A percentile compares a stretch with the other conserved stretches of the same genome.
These are phyloP conservation scores for Pogonus chalceus DNA, from an alignment of 1,140 invertebrate genomes.

Conservation along the genomic window DNA sequence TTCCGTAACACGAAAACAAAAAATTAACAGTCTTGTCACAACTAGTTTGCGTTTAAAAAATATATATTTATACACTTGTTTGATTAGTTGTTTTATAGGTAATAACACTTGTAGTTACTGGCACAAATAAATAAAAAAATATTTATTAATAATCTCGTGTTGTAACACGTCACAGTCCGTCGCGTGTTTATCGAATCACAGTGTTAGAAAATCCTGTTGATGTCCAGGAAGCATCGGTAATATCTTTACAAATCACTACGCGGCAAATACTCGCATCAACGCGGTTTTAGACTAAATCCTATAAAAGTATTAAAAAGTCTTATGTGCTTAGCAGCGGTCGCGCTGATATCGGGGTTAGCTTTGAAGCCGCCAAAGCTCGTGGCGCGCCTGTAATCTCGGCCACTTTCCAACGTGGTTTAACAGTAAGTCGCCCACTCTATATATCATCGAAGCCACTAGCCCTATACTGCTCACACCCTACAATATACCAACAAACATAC, in stretches of 20 bases:
- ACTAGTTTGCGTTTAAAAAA: no score
- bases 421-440: constrained; percentile 56
- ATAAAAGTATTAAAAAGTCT: constrained; percentile 39
- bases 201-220: constrained; percentile 16
- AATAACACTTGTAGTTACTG: no score
- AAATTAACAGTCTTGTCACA: no score
- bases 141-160: no score
- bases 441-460: constrained; percentile 43
- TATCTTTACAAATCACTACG: constrained; percentile 32
- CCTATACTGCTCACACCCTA: constrained; percentile 16
- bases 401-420: constrained; percentile 57
- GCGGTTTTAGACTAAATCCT: constrained; percentile 26
- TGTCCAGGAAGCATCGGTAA: constrained; percentile 20
- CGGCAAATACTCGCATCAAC: constrained; percentile 21
- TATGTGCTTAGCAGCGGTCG: constrained; percentile 34
- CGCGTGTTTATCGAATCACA: no score
- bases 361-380: constrained; percentile 34
- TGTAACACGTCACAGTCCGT: no score
- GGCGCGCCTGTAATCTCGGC: constrained; percentile 49
- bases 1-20: no score
- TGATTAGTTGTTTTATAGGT: no score
- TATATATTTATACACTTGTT: no score
- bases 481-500: not conserved
- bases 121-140: no score
- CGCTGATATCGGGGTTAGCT: constrained; percentile 31